These are phyloP conservation scores for Solen grandis DNA, from an alignment of 1,140 invertebrate species.

Conservation along the genomic window DNA sequence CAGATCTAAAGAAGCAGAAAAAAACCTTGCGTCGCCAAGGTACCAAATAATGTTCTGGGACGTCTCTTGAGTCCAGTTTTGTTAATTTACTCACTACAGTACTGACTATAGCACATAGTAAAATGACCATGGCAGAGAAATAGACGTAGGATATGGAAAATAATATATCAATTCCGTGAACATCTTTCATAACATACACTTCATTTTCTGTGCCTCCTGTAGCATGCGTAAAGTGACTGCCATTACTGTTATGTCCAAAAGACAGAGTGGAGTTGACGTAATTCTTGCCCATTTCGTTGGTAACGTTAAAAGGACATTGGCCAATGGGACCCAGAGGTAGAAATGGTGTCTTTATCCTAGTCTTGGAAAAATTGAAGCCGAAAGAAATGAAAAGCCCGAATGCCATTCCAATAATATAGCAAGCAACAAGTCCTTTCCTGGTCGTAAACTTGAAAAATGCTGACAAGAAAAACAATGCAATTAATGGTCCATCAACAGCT, in stretches of 20 bases:
- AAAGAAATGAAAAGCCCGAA: slow-evolving; percentile 17
- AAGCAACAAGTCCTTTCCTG: too few species aligned
- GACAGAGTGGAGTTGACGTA: too few species aligned
- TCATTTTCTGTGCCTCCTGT: background rate
- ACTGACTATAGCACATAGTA: background rate
- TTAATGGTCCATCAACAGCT: slow-evolving; percentile 17
- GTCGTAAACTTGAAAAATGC: too few species aligned
- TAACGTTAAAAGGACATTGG: slow-evolving; percentile 15
- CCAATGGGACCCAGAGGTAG: slow-evolving; percentile 27
- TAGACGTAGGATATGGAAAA: slow-evolving; percentile 22
- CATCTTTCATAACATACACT: background rate
- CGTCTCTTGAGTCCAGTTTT: too few species aligned
- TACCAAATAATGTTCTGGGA: too few species aligned
- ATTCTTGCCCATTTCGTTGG: too few species aligned
- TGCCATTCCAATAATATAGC: background rate
- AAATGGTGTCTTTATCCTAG: background rate
- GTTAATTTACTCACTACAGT: slow-evolving; percentile 7
- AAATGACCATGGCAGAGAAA: background rate
- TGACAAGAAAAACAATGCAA: too few species aligned
- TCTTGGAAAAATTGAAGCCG: slow-evolving; percentile 25
- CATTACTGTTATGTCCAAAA: too few species aligned
- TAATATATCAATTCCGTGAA: too few species aligned
- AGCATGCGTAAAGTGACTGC: too few species aligned
- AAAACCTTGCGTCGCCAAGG: too few species aligned
- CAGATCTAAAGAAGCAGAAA: too few species aligned